Evolutionary conservation across 35 echinoderm and acorn worm genomes (phyloP), one percentile per base, ranked within the genome.

Genomic region (Acanthaster planci): DNA sequence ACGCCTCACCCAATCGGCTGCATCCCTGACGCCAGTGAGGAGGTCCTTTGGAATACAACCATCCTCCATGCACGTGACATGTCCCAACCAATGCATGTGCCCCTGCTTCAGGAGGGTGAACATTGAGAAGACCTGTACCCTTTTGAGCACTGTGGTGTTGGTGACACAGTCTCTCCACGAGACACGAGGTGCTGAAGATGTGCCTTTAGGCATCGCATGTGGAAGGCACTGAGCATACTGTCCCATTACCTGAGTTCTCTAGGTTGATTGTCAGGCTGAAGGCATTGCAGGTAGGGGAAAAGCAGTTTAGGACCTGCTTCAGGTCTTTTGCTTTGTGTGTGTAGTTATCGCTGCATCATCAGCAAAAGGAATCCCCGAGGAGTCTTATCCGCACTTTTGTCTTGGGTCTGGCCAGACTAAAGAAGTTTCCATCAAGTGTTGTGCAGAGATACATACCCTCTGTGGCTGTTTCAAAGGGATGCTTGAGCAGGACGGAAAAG

Each of bases 51-150:
- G 60, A 40, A 75, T 76, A 44, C 38, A 60, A 39, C 83, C 57
- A 39, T 85, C 83, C 23, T 85, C 57, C 83, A 85, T 72, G 16
- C 81, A 21, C 19, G n/a, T 51, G 19, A 83, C 81, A 83, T 83
- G 81, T 55, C 84, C 84, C 21, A 85, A 23, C 84, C 84, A 85
- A 38, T 64, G 56, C 2, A 85, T 60, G 17, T 64, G 84, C 16
- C 60, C 12, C 35, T 84, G 50, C n/a, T 31, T 38, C 6, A 85
- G 57, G 15, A 85, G 56, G 59, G 37, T 51, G 32, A 38, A 40
- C n/a, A 14, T 17, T 50, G 34, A 10, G 19, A 40, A 5, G n/a
- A 80, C 18, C 15, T 14, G 37, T 39, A 8, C 78, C 21, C 39
- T 51, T 21, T 40, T 19, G 18, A 80, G 76, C 76, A 77, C 76